phyloP scores from a whole-genome alignment of 1,140 invertebrate genomes.

The Drosophila mojavensis region DNA sequence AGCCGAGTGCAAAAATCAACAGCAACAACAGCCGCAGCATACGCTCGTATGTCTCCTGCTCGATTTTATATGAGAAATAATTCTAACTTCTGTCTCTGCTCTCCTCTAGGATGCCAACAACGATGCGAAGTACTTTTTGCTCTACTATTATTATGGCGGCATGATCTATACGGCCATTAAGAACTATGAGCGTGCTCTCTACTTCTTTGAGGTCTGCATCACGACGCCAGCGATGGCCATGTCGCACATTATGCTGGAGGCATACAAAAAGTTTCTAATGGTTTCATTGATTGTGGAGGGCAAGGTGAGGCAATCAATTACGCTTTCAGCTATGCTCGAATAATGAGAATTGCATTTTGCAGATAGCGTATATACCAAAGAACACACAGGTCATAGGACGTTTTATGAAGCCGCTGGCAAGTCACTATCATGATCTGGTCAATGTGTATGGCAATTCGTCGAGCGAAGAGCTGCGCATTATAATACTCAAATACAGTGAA shows the following conservation, averaged over 20 bases:
- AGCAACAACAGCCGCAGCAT: constrained; percentile 69
- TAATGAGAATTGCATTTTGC: constrained; percentile 42
- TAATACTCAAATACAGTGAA: constrained; percentile 92
- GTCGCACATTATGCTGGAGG: constrained; percentile 98
- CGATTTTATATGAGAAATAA: no score
- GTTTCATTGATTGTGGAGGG: constrained; percentile 96
- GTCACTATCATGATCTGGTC: constrained; percentile 96
- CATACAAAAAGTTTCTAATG: constrained; percentile 98
- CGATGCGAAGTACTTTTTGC: constrained; percentile 96
- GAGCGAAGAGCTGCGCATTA: constrained; percentile 88
- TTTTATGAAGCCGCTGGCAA: constrained; percentile 95
- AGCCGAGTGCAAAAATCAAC: constrained; percentile 71
- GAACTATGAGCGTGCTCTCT: constrained; percentile 95
- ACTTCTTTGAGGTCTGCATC: constrained; percentile 97
- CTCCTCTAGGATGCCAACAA: constrained; percentile 87
- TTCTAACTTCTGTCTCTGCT: constrained; percentile 9
- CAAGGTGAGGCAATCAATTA: constrained; percentile 86
- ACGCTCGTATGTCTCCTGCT: constrained; percentile 34
- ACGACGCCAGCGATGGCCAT: constrained; percentile 96
- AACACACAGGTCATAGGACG: constrained; percentile 95
- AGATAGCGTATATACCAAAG: constrained; percentile 92
- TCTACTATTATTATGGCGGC: constrained; percentile 98
- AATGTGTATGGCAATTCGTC: constrained; percentile 91
- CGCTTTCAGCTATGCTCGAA: not conserved
- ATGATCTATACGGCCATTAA: constrained; percentile 98